These are phyloP conservation scores for Coracopsis vasa DNA, from an alignment of 2,113 vertebrate genomes.

Conservation along the genomic window DNA sequence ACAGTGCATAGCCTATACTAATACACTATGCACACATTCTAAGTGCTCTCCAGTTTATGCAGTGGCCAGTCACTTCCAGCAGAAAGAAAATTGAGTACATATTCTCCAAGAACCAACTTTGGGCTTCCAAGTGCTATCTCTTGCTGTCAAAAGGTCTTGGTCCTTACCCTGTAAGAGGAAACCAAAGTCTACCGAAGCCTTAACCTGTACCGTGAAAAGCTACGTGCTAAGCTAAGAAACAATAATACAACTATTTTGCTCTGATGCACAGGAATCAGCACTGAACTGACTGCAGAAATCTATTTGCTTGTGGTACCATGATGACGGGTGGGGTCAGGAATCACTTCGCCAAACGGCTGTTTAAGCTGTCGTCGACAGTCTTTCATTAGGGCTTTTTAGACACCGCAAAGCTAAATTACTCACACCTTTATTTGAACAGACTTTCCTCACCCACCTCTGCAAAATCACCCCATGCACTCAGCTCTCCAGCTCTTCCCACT, in stretches of 20 bases:
- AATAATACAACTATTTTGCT: background rate
- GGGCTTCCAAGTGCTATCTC: background rate
- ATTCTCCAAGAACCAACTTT: background rate
- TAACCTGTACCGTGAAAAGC: background rate
- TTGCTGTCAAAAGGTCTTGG: background rate
- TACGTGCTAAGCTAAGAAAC: background rate
- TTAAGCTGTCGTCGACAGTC: background rate
- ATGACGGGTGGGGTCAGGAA: background rate
- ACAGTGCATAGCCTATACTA: background rate
- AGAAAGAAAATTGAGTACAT: background rate
- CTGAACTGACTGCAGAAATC: background rate
- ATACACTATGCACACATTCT: background rate
- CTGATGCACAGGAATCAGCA: background rate
- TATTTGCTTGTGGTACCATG: background rate
- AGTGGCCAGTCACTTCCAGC: background rate
- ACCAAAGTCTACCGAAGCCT: background rate
- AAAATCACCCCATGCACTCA: background rate
- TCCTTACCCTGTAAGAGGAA: background rate
- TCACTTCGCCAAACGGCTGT: background rate
- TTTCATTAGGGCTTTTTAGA: conserved; percentile 30
- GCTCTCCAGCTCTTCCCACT: background rate
- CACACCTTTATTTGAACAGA: conserved; percentile 48
- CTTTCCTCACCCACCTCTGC: conserved; percentile 39
- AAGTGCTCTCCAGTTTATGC: background rate
- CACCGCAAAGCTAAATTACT: conserved; percentile 2